phyloP scores from a whole-genome alignment of 2,797 vertebrate genomes.

The Sebastolobus alascanus region DNA sequence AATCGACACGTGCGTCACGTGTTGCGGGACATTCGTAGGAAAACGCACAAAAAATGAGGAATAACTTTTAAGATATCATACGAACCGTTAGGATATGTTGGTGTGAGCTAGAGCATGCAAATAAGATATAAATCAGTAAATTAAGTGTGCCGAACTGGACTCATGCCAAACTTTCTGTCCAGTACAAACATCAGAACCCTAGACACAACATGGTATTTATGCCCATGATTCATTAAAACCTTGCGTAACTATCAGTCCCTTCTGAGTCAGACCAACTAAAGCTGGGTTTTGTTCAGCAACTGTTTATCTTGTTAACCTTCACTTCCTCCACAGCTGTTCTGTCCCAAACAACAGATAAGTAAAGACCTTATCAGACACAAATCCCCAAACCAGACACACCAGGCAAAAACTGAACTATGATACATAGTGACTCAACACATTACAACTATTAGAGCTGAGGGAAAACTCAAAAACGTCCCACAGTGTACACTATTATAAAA shows the following conservation, averaged over 20 bases:
- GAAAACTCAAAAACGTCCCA: background rate
- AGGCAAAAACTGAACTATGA: conserved; percentile 16
- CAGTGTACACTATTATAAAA: background rate
- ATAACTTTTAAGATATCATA: background rate
- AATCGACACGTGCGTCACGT: no score
- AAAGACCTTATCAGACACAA: conserved; percentile 31
- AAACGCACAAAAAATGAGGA: no score
- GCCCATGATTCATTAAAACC: conserved; percentile 26
- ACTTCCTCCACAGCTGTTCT: conserved; percentile 57
- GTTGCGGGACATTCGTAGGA: no score
- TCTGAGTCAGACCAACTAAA: conserved; percentile 32
- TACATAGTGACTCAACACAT: conserved; percentile 4
- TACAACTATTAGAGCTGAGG: background rate
- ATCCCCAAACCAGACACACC: conserved; percentile 14
- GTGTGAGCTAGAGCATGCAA: background rate
- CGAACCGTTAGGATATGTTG: no score
- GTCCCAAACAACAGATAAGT: conserved; percentile 45
- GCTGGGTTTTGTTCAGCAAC: conserved; percentile 23
- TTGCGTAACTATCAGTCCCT: conserved; percentile 1
- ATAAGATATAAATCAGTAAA: background rate
- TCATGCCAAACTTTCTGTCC: background rate
- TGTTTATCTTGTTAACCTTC: conserved; percentile 29
- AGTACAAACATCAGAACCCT: background rate
- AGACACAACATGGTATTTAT: background rate
- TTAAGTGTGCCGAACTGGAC: background rate